Evolutionary conservation across 2,113 vertebrate species (phyloP).

Genomic region (Trogon surrucura): DNA sequence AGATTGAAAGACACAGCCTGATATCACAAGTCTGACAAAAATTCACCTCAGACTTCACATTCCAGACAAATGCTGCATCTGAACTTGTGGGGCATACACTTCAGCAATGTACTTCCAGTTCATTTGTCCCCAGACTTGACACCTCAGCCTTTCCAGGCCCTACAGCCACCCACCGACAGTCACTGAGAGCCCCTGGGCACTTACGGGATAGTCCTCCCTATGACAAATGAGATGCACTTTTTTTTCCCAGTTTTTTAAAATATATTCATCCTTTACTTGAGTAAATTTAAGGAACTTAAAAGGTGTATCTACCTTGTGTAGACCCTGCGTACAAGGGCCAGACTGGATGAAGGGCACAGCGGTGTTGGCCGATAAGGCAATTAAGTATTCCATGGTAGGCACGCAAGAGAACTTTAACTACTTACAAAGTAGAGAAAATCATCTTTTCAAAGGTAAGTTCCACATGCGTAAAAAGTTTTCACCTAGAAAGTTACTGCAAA

Average conservation of each 20-base stretch:
- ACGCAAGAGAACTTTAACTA: background rate
- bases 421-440: background rate
- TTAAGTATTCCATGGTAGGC: background rate
- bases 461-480: background rate
- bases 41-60: background rate
- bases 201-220: background rate
- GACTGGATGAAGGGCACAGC: background rate
- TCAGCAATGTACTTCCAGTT: background rate
- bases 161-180: background rate
- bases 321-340: background rate
- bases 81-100: background rate
- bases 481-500: background rate
- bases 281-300: background rate
- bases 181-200: rapidly evolving
- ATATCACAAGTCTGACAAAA: background rate
- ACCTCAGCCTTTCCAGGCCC: background rate
- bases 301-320: rapidly evolving
- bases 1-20: background rate
- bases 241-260: background rate
- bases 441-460: background rate
- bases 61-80: background rate
- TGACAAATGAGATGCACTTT: background rate
- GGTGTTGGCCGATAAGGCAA: background rate
- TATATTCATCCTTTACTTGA: background rate
- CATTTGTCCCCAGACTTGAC: background rate